Conservation (phyloP, 2,888 invertebrate genomes). For the Ariolimax columbianus region DNA sequence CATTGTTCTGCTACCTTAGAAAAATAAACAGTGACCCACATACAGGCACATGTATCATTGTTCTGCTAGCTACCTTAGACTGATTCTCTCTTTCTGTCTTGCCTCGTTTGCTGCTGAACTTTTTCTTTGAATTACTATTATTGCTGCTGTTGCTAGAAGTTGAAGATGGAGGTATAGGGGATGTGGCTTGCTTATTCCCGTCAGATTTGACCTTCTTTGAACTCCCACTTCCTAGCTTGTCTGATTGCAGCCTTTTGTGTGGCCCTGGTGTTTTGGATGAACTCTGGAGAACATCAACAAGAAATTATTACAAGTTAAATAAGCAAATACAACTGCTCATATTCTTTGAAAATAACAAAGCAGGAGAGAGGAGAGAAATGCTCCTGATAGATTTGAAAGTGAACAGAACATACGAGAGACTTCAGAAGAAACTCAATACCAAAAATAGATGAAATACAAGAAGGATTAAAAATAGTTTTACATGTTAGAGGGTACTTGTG, state of each 20-base stretch:
- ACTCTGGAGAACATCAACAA: constrained; percentile 34
- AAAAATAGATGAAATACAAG: too few relatives aligned
- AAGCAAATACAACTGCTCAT: too few relatives aligned
- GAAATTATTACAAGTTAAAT: background rate
- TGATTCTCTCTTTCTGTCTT: constrained; percentile 49
- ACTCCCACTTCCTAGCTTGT: constrained; percentile 35
- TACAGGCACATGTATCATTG: background rate
- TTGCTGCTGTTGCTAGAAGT: constrained; percentile 15
- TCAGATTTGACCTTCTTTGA: constrained; percentile 53
- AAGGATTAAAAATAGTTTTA: too few relatives aligned
- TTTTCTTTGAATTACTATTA: constrained; percentile 30
- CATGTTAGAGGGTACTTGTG: too few relatives aligned
- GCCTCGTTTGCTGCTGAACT: constrained; percentile 33
- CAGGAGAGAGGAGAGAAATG: too few relatives aligned
- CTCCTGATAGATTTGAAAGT: too few relatives aligned
- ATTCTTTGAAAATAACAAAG: too few relatives aligned
- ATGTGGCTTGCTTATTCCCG: constrained; percentile 1
- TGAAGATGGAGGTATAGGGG: background rate
- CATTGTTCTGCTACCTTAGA: background rate
- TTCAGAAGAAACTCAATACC: too few relatives aligned
- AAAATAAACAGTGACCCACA: background rate
- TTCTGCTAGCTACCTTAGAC: constrained; percentile 29
- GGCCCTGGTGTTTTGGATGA: constrained; percentile 44
- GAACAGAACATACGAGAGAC: too few relatives aligned
- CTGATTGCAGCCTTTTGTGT: constrained; percentile 55